Conservation (phyloP, 1,140 invertebrate genomes). For the Centruroides sculpturatus region DNA sequence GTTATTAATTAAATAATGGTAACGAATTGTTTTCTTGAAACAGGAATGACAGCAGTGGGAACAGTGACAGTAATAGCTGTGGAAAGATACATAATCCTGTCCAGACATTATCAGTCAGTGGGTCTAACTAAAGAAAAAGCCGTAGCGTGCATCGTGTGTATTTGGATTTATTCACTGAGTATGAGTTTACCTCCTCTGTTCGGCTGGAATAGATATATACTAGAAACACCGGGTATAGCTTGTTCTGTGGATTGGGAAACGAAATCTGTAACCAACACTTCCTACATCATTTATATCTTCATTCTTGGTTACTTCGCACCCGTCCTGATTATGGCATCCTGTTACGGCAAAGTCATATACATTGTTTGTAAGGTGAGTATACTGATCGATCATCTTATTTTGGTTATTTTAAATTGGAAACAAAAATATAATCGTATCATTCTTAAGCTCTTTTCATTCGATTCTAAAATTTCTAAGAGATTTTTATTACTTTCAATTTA, state of each 20-base stretch:
- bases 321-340: slow-evolving; percentile 31
- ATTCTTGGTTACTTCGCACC: slow-evolving; percentile 37
- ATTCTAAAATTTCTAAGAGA: too few relatives aligned
- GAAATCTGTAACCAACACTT: slow-evolving; percentile 26
- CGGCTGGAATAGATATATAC: slow-evolving; percentile 38
- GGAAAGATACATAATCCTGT: slow-evolving; percentile 37
- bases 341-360: slow-evolving; percentile 25
- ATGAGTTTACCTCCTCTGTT: slow-evolving; percentile 37
- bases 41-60: slow-evolving; percentile 27
- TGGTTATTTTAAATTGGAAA: too few relatives aligned
- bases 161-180: slow-evolving; percentile 36
- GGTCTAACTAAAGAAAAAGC: slow-evolving; percentile 25
- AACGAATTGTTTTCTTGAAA: too few relatives aligned
- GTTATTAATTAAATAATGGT: too few relatives aligned
- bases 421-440: too few relatives aligned
- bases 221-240: slow-evolving; percentile 37
- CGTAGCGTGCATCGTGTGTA: slow-evolving; percentile 28
- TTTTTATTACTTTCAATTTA: too few relatives aligned
- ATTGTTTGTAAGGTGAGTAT: slow-evolving; percentile 42
- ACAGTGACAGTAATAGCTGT: slow-evolving; percentile 36
- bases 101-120: slow-evolving; percentile 26
- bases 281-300: slow-evolving; percentile 36
- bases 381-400: neutral
- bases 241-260: slow-evolving; percentile 42
- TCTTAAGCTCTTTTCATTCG: too few relatives aligned